A percentile compares a stretch with the other conserved stretches of the same genome.
Evolutionary conservation across 2,888 invertebrate species (phyloP).

Genomic region (Barypeithes pellucidus): DNA sequence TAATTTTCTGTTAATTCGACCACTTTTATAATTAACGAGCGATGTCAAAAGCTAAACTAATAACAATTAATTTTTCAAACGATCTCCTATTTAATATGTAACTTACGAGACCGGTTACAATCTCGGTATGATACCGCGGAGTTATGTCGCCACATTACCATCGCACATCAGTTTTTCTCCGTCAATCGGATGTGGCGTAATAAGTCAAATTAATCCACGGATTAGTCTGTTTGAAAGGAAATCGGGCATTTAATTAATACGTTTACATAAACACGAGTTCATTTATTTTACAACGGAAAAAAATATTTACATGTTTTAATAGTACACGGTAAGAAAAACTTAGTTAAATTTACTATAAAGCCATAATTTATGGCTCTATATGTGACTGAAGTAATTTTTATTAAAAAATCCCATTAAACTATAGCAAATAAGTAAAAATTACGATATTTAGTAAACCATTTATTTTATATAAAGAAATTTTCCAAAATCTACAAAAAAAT

Average conservation of each 20-base stretch:
- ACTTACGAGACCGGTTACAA: constrained; percentile 40
- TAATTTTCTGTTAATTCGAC: constrained; percentile 4
- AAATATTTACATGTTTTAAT: background rate
- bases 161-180: constrained; percentile 30
- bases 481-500: too few relatives aligned
- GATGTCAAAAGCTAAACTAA: constrained; percentile 30
- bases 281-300: background rate
- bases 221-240: background rate
- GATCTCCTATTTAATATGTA: constrained; percentile 39
- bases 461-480: too few relatives aligned
- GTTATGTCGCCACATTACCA: constrained; percentile 37
- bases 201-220: background rate
- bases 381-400: too few relatives aligned
- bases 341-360: too few relatives aligned
- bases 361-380: too few relatives aligned
- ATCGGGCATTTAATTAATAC: background rate
- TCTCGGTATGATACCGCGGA: constrained; percentile 43
- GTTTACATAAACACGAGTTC: background rate
- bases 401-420: too few relatives aligned
- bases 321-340: too few relatives aligned
- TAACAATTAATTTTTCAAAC: constrained; percentile 42
- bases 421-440: too few relatives aligned
- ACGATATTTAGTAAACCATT: too few relatives aligned
- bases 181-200: constrained; percentile 10
- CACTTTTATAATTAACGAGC: constrained; percentile 25